Evolutionary conservation across 1,140 invertebrate species (phyloP).

Genomic region (Sycobia sp.): DNA sequence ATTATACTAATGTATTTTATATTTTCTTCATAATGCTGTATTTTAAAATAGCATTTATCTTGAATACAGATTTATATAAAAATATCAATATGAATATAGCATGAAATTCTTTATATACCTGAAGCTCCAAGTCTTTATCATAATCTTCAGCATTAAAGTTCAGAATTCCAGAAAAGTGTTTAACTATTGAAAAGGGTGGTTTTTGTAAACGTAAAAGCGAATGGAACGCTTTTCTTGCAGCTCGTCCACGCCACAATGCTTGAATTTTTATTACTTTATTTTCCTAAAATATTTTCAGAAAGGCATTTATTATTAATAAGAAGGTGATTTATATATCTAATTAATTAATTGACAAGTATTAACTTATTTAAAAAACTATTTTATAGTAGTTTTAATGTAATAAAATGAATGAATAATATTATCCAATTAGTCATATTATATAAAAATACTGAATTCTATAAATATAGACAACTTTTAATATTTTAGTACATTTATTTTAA

Average conservation of each 20-base stretch:
- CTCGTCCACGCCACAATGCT: conserved; percentile 69
- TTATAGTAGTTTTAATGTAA: background rate
- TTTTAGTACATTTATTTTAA: too few relatives aligned
- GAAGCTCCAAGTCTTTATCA: conserved; percentile 70
- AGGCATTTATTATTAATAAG: background rate
- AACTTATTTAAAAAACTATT: background rate
- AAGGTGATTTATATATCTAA: background rate
- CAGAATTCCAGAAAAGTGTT: conserved; percentile 74
- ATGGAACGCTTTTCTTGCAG: conserved; percentile 65
- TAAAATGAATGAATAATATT: too few relatives aligned
- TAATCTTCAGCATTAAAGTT: conserved; percentile 78
- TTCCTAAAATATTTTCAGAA: conserved; percentile 52
- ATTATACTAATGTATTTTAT: background rate
- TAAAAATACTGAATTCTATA: too few relatives aligned
- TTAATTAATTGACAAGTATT: too few relatives aligned
- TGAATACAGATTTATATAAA: background rate
- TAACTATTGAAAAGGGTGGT: conserved; percentile 73
- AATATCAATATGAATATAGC: too few relatives aligned
- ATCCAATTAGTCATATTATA: too few relatives aligned
- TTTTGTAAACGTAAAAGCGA: conserved; percentile 68
- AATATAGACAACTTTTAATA: too few relatives aligned
- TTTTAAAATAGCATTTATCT: background rate
- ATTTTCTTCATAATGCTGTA: background rate
- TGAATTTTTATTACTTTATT: conserved; percentile 70
- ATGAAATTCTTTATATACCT: conserved; percentile 52